Conservation (phyloP, 2,888 invertebrate genomes). For the Pristionchus fissidentatus region DNA sequence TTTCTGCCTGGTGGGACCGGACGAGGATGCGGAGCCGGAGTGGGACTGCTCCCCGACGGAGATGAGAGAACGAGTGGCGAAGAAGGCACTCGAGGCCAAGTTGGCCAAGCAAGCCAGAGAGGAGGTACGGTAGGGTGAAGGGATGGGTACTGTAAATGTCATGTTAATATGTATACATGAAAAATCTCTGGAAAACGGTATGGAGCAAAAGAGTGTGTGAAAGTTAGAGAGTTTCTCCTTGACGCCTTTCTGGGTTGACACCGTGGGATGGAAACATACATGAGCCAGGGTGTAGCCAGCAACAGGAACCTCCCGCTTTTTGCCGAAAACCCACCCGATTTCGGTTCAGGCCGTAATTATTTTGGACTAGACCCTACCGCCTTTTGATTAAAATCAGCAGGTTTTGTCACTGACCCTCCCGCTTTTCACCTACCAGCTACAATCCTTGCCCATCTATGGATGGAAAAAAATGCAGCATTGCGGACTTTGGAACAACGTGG, state of each 20-base stretch:
- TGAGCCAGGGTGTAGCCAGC: too few relatives aligned
- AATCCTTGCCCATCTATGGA: not conserved
- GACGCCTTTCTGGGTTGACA: too few relatives aligned
- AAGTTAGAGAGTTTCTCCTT: too few relatives aligned
- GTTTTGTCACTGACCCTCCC: too few relatives aligned
- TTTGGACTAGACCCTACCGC: too few relatives aligned
- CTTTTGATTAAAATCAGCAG: too few relatives aligned
- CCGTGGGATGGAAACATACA: too few relatives aligned
- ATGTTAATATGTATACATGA: not conserved
- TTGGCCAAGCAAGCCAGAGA: slow-evolving; percentile 58
- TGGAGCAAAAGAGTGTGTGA: not conserved
- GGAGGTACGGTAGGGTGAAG: slow-evolving; percentile 48
- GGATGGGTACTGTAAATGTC: not conserved
- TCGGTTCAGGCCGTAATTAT: too few relatives aligned
- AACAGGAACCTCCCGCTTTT: too few relatives aligned
- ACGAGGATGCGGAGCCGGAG: slow-evolving; percentile 89
- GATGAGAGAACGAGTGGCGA: slow-evolving; percentile 71
- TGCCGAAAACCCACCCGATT: too few relatives aligned
- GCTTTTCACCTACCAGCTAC: too few relatives aligned
- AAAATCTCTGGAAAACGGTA: not conserved
- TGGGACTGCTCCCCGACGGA: slow-evolving; percentile 82
- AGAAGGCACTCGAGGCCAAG: slow-evolving; percentile 66
- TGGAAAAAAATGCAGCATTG: not conserved
- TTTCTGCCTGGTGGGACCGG: slow-evolving; percentile 82
- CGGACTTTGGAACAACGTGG: not conserved